Percentiles rank a stretch among this genome's conserved stretches.
Evolutionary conservation across 2,113 vertebrate species (phyloP).

Genomic region (Cyprinus carpio): DNA sequence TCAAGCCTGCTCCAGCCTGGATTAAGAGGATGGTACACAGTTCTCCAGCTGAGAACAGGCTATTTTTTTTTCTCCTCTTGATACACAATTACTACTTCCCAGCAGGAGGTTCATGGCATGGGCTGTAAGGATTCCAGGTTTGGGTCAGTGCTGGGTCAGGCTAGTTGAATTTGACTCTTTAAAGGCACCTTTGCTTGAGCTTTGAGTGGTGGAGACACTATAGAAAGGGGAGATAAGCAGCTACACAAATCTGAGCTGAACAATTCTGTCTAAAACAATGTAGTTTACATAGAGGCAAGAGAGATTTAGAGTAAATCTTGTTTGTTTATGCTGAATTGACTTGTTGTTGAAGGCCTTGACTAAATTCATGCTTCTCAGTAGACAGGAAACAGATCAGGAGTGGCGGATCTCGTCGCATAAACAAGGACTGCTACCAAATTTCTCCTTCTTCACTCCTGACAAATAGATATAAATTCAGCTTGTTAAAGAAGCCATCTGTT

Average conservation of each 20-base stretch:
- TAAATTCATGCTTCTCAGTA: slow-evolving; percentile 27
- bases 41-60: slow-evolving; percentile 55
- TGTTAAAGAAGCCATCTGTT: slow-evolving; percentile 43
- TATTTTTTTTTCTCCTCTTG: slow-evolving; percentile 42
- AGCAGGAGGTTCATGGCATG: slow-evolving; percentile 46
- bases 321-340: slow-evolving; percentile 5
- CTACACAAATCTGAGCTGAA: slow-evolving; percentile 38
- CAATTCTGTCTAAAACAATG: not conserved
- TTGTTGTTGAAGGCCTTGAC: slow-evolving; percentile 16
- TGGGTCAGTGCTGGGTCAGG: slow-evolving; percentile 60
- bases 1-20: not conserved
- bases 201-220: not conserved
- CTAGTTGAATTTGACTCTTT: slow-evolving; percentile 36
- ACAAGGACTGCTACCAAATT: slow-evolving; percentile 43
- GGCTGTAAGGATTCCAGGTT: slow-evolving; percentile 48
- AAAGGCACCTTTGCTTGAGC: slow-evolving; percentile 21
- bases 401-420: slow-evolving; percentile 39
- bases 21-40: slow-evolving; percentile 44
- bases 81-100: slow-evolving; percentile 49
- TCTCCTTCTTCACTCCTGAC: slow-evolving; percentile 29
- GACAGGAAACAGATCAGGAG: slow-evolving; percentile 30
- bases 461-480: slow-evolving; percentile 49
- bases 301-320: slow-evolving; percentile 22
- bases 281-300: slow-evolving; percentile 7
- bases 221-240: slow-evolving; percentile 24